Base-by-base conservation (phyloP, 2,888 invertebrate genomes). In the Drosophila leonis region DNA sequence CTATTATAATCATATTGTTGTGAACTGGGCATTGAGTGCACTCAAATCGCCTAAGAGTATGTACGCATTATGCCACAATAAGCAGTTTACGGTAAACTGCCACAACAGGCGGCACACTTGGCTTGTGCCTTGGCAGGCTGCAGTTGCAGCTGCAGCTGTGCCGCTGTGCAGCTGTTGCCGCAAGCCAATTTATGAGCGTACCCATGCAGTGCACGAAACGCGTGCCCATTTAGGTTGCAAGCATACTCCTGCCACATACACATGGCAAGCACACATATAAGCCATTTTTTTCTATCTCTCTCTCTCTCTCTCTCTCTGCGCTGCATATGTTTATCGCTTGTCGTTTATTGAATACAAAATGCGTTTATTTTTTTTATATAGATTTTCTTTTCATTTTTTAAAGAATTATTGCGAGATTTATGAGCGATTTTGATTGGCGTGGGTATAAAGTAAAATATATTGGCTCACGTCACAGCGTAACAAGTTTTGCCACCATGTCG, bases 401-500 rank as follows among this genome's bases (percentile, higher is more conserved):
- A 24, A 57, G 64, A 48, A 65, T 67, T 70, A 72, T 67, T 77
- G 48, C 13, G 52, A 67, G 80, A 78, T 72, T 80, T 80, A 72
- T 80, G 77, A 80, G 72, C 20, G 57, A 46, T 35, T 64, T 74
- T 74, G 66, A 77, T 77, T 74, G 79, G 79, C 46, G 56, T 42
- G 48, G 27, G 63, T 49, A 68, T 61, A 62, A 52, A 81, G 63
- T 63, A 55, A 68, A 75, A 69, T 65, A 75, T 69, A 80, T 78
- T 78, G 64, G 52, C 69, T 69, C 72, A 79, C 69, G 80, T 80
- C 67, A 70, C 18, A 57, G 49, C 55, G 70, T 72, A 80, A 82
- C 72, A 70, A 78, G 72, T 65, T 74, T 65, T 75, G 48, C 42
- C 56, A 49, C 49, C 68, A 51, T 67, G 67, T 70, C 72, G 65